Evolutionary conservation across 37 sponge, comb jelly and placozoan species (phyloP).

Genomic region (Spongilla lacustris): DNA sequence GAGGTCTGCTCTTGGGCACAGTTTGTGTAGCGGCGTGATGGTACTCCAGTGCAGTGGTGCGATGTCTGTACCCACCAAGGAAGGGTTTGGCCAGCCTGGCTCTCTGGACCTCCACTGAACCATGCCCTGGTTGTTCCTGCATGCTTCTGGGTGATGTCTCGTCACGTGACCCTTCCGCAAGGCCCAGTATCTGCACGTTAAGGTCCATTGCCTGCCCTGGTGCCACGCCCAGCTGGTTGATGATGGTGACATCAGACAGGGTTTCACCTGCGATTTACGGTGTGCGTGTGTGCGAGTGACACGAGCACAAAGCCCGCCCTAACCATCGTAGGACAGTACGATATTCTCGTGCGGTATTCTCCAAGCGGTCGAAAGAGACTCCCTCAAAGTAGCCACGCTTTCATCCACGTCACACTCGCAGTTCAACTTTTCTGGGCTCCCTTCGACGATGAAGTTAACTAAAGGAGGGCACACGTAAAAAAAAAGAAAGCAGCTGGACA

Average conservation of each 20-base stretch:
- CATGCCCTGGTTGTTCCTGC: neutral
- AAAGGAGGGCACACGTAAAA: neutral
- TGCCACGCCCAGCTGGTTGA: conserved; percentile 41
- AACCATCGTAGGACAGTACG: conserved; percentile 18
- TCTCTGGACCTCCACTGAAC: conserved; percentile 41
- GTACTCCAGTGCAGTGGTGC: conserved; percentile 77
- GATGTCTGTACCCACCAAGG: conserved; percentile 83
- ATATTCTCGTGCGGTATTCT: neutral
- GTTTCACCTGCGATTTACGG: conserved; percentile 35
- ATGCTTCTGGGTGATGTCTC: neutral
- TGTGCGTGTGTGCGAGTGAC: neutral
- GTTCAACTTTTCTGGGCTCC: neutral
- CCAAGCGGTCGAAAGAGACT: neutral
- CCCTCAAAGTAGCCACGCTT: conserved; percentile 21
- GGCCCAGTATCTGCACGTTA: conserved; percentile 2
- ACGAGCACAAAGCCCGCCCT: neutral
- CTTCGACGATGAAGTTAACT: conserved; percentile 17
- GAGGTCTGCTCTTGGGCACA: conserved; percentile 30
- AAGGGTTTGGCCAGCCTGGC: conserved; percentile 61
- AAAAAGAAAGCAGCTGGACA: too few species aligned
- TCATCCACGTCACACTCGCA: neutral
- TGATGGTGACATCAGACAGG: conserved; percentile 33
- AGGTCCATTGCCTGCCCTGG: conserved; percentile 24
- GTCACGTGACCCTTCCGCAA: neutral
- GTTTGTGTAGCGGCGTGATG: conserved; percentile 82